These are phyloP conservation scores for Murina feae DNA, from an alignment of 2,113 vertebrate genomes.

Conservation along the genomic window DNA sequence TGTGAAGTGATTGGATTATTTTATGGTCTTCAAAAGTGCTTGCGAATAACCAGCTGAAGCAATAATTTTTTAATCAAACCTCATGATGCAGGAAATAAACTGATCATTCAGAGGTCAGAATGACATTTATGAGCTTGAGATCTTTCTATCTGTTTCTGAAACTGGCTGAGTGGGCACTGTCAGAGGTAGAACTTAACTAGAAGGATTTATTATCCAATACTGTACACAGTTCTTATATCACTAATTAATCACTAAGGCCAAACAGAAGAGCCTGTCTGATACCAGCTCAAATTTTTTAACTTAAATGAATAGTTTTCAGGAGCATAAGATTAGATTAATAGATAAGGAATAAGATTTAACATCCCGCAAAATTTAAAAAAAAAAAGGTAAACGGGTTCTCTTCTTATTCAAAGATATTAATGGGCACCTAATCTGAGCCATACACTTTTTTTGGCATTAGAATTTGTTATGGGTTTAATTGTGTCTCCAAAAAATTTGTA, in stretches of 20 bases:
- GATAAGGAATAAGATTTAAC: neutral
- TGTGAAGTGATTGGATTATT: conserved; percentile 51
- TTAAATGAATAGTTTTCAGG: conserved; percentile 35
- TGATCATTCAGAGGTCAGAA: conserved; percentile 52
- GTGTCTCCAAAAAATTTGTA: neutral
- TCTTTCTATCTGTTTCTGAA: conserved; percentile 7
- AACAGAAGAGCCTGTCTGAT: neutral
- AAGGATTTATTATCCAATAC: conserved; percentile 26
- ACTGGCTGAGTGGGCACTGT: neutral
- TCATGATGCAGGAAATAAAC: conserved; percentile 39
- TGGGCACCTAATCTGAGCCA: neutral
- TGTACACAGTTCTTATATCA: neutral
- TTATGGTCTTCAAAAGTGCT: conserved; percentile 47
- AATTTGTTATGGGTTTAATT: neutral
- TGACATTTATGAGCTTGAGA: conserved; percentile 55
- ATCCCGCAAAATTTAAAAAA: neutral
- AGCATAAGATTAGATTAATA: neutral
- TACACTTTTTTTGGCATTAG: neutral
- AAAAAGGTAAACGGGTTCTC: neutral
- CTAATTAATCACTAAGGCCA: conserved; percentile 1
- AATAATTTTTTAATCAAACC: conserved; percentile 63
- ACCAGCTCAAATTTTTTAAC: conserved; percentile 7
- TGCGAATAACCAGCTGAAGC: conserved; percentile 23
- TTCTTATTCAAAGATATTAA: neutral
- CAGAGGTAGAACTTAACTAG: neutral